phyloP scores from a whole-genome alignment of 2,797 vertebrate species.

The Zenarchopterus dispar region DNA sequence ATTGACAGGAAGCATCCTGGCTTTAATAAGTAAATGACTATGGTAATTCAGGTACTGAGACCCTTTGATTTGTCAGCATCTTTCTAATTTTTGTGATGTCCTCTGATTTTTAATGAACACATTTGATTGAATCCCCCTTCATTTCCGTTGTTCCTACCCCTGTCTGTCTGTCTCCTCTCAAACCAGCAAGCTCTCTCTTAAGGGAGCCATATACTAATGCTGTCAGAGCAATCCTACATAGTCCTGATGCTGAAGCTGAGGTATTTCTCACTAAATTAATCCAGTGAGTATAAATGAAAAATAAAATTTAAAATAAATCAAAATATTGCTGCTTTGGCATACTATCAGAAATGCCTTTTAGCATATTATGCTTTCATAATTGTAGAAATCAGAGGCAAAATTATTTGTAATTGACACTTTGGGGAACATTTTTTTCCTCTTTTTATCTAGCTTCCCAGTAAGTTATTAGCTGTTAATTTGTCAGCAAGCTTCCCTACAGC shows the following conservation, averaged over 20 bases:
- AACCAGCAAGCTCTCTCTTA: conserved; percentile 46
- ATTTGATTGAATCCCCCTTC: conserved; percentile 72
- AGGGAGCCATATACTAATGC: conserved; percentile 34
- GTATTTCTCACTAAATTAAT: conserved; percentile 35
- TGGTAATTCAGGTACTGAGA: conserved; percentile 87
- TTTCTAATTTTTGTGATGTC: conserved; percentile 77
- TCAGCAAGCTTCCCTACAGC: conserved; percentile 94
- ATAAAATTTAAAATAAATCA: conserved; percentile 26
- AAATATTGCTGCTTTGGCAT: conserved; percentile 40
- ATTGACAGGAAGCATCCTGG: conserved; percentile 87
- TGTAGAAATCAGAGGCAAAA: conserved; percentile 81
- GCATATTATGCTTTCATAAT: conserved; percentile 67
- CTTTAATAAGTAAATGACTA: conserved; percentile 89
- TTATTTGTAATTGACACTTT: conserved; percentile 86
- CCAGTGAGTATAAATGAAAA: conserved; percentile 20
- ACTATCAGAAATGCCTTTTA: conserved; percentile 54
- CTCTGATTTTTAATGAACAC: conserved; percentile 83
- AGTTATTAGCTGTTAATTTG: conserved; percentile 99
- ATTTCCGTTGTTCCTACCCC: conserved; percentile 39
- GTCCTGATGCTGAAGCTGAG: conserved; percentile 34
- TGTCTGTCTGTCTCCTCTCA: conserved; percentile 39
- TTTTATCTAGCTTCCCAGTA: conserved; percentile 88
- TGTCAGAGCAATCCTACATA: conserved; percentile 33
- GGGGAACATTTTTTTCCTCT: conserved; percentile 74
- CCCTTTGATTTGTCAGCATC: conserved; percentile 87